A percentile compares a stretch with the other conserved stretches of the same genome.
Conservation (phyloP, 1,140 invertebrate genomes). For the Caenorhabditis remanei region DNA sequence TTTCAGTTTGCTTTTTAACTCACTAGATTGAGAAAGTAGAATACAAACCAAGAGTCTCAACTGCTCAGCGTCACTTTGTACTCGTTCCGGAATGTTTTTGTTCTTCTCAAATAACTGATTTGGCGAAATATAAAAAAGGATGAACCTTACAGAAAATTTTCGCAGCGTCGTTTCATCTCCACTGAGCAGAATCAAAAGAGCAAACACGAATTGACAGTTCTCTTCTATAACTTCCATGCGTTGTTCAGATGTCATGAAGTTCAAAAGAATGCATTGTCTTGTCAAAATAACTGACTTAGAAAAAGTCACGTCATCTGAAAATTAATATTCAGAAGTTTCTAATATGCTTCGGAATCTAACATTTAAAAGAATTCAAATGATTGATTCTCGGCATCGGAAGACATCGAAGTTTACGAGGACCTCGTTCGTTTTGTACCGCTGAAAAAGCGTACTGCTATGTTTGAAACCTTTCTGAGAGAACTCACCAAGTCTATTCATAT, state of each 20-base stretch:
- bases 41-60: background rate
- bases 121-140: background rate
- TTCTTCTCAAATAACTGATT: background rate
- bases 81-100: background rate
- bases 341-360: background rate
- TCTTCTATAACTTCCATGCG: background rate
- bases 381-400: background rate
- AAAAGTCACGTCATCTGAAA: slow-evolving; percentile 32
- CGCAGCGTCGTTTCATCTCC: background rate
- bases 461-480: background rate
- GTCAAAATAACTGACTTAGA: background rate
- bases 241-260: slow-evolving; percentile 7
- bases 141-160: background rate
- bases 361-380: background rate
- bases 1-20: background rate
- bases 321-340: background rate
- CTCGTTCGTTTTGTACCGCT: slow-evolving; percentile 87
- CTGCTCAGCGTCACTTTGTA: slow-evolving; percentile 2
- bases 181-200: background rate
- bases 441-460: slow-evolving; percentile 41
- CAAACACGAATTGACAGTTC: slow-evolving; percentile 22
- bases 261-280: background rate
- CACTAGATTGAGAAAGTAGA: slow-evolving; percentile 16
- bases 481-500: slow-evolving; percentile 67
- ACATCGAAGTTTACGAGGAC: slow-evolving; percentile 79